phyloP scores from a whole-genome alignment of 2,797 vertebrate species.

The Luscinia luscinia region DNA sequence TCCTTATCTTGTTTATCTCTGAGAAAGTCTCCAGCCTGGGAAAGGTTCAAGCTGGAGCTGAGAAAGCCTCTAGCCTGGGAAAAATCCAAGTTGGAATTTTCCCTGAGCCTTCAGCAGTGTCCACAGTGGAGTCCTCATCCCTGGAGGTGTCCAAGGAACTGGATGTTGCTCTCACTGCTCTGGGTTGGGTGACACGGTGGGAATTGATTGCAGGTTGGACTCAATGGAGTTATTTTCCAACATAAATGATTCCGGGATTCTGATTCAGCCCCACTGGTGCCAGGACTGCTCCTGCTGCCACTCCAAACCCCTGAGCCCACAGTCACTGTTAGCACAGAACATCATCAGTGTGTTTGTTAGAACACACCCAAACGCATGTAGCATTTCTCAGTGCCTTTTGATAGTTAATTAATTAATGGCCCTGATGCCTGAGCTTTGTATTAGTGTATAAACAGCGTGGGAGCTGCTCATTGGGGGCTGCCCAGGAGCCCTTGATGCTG shows the following conservation, averaged over 20 bases:
- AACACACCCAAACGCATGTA: fast-evolving
- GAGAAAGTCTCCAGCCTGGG: too few species aligned
- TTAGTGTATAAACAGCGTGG: fast-evolving
- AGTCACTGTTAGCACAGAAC: fast-evolving
- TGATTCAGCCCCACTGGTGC: not conserved
- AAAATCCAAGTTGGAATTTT: too few species aligned
- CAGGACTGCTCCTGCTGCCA: not conserved
- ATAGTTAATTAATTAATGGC: not conserved
- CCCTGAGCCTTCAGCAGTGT: too few species aligned
- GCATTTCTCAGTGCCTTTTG: not conserved
- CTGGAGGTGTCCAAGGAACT: not conserved
- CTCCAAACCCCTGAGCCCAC: not conserved
- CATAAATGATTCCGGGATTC: too few species aligned
- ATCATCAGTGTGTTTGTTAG: fast-evolving
- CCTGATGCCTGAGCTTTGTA: not conserved
- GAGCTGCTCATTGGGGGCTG: not conserved
- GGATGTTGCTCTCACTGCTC: not conserved
- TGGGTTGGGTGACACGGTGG: not conserved
- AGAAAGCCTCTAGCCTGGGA: too few species aligned
- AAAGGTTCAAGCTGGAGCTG: too few species aligned
- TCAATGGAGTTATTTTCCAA: not conserved
- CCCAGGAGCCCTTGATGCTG: not conserved
- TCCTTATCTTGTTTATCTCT: too few species aligned
- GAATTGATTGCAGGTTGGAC: not conserved
- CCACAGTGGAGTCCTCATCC: not conserved